These are phyloP conservation scores for Lepus oiostolus DNA, from an alignment of 2,797 vertebrate species.

Conservation along the genomic window DNA sequence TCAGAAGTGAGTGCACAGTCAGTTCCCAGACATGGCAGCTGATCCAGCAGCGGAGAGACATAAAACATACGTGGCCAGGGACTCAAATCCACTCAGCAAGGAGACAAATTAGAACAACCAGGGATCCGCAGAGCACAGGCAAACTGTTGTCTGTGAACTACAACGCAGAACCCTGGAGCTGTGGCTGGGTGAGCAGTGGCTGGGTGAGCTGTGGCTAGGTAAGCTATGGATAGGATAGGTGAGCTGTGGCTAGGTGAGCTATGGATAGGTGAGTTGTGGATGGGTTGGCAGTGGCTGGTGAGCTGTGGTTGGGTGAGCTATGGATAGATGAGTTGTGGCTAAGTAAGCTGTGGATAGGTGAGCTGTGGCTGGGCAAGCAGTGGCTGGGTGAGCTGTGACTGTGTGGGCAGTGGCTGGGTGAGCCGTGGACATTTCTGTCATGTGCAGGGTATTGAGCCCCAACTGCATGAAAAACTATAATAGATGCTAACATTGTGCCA, in stretches of 20 bases:
- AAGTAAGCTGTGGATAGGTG: accelerated
- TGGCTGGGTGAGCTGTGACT: no score
- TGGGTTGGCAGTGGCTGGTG: no score
- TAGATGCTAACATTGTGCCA: background rate
- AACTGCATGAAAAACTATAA: background rate
- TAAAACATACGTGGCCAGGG: background rate
- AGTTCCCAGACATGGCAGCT: background rate
- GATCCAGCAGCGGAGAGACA: background rate
- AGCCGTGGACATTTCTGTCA: background rate
- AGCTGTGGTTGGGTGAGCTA: no score
- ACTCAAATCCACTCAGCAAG: background rate
- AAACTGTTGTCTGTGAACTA: background rate
- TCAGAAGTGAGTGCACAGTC: background rate
- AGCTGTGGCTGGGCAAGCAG: no score
- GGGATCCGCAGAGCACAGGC: accelerated
- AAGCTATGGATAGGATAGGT: no score
- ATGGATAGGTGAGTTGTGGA: no score
- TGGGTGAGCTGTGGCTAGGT: no score
- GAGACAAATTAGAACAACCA: background rate
- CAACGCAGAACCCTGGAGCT: no score
- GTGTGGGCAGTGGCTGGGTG: background rate
- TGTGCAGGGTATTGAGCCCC: background rate
- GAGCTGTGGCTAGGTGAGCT: no score
- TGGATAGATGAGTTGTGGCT: accelerated
- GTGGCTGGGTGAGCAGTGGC: no score